Conservation (phyloP, 2,113 vertebrate species). For the Deroptyus accipitrinus region DNA sequence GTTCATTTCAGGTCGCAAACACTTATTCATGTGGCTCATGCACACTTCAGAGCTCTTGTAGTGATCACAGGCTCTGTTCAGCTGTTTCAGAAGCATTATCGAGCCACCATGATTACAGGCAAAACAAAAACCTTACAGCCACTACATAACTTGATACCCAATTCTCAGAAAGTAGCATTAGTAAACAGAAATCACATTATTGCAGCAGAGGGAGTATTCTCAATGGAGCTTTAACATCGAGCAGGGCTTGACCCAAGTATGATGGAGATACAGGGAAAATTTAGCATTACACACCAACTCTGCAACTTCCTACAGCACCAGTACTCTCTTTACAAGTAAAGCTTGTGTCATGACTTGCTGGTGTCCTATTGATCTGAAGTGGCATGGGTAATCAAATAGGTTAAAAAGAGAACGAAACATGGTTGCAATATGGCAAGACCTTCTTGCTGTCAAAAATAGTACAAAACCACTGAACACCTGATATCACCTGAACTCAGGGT, state of each 20-base stretch:
- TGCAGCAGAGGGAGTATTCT: not conserved
- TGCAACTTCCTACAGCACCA: conserved; percentile 10
- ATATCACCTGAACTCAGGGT: not conserved
- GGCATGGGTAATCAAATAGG: not conserved
- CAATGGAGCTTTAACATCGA: not conserved
- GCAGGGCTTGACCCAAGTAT: conserved; percentile 6
- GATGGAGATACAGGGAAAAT: conserved; percentile 32
- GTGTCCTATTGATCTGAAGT: not conserved
- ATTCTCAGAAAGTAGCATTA: not conserved
- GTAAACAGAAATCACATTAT: not conserved
- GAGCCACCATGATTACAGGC: not conserved
- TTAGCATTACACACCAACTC: conserved; percentile 25
- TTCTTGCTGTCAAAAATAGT: not conserved
- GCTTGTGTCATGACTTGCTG: not conserved
- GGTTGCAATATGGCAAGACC: not conserved
- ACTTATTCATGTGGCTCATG: not conserved
- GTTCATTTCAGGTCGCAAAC: not conserved
- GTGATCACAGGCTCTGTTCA: fast-evolving
- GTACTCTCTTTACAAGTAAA: not conserved
- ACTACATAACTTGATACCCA: not conserved
- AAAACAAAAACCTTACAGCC: not conserved
- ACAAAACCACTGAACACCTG: not conserved
- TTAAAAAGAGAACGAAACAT: not conserved
- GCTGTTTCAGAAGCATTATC: not conserved
- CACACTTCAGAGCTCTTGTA: not conserved